phyloP scores from a whole-genome alignment of 2,113 vertebrate species.

The Hemibagrus wyckioides region DNA sequence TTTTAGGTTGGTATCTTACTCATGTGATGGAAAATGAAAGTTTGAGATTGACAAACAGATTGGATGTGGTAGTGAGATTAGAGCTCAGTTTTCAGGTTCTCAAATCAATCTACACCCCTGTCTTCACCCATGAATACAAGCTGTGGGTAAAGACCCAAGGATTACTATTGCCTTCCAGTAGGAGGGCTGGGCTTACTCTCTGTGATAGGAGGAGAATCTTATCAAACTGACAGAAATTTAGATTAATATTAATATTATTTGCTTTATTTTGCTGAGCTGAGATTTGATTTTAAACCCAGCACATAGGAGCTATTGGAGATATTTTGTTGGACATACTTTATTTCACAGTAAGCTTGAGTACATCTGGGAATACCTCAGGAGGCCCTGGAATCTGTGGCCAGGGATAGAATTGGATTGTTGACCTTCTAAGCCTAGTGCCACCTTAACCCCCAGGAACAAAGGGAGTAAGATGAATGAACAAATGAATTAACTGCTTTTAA shows the following conservation, averaged over 20 bases:
- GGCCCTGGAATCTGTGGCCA: not conserved
- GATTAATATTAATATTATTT: no score
- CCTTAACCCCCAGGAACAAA: not conserved
- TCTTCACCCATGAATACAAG: not conserved
- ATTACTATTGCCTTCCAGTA: not conserved
- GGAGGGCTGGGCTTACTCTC: not conserved
- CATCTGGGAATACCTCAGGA: not conserved
- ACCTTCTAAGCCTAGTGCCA: not conserved
- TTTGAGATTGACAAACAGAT: no score
- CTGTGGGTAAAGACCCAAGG: not conserved
- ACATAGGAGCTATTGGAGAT: not conserved
- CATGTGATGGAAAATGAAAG: no score
- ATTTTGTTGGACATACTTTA: no score
- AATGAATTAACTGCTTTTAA: no score
- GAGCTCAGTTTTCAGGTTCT: not conserved
- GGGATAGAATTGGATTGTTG: no score
- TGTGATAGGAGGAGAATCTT: not conserved
- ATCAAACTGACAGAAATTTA: not conserved
- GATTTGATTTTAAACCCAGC: no score
- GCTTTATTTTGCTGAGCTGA: no score
- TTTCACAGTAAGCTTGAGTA: no score
- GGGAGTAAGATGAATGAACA: not conserved
- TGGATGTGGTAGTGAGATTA: not conserved
- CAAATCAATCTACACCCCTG: not conserved
- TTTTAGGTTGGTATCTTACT: no score